A percentile compares a stretch with the other conserved stretches of the same genome.
phyloP scores from a whole-genome alignment of 2,797 vertebrate genomes.

The Heliangelus exortis region DNA sequence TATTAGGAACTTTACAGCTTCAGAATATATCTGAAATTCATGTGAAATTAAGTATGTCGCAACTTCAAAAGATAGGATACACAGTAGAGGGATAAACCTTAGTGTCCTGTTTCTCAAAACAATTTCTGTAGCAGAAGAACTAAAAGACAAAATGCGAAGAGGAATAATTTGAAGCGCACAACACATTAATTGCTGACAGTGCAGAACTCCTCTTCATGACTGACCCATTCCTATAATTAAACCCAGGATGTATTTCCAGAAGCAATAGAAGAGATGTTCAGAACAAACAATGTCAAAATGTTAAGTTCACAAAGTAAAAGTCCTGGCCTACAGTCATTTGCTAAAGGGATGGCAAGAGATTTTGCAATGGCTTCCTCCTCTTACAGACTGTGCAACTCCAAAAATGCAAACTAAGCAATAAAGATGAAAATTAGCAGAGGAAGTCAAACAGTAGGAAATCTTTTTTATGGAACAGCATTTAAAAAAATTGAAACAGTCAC shows the following conservation, averaged over 20 bases:
- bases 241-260: background rate
- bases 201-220: background rate
- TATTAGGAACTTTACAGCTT: background rate
- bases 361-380: slow-evolving; percentile 55
- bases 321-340: background rate
- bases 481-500: slow-evolving; percentile 10
- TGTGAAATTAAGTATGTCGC: background rate
- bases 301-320: slow-evolving; percentile 11
- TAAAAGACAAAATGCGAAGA: background rate
- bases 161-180: background rate
- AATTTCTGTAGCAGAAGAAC: background rate
- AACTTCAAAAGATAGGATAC: background rate
- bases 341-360: slow-evolving; percentile 20
- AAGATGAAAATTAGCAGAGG: slow-evolving; percentile 49
- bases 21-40: background rate
- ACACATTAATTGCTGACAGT: background rate
- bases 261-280: slow-evolving; percentile 12
- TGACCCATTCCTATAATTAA: slow-evolving; percentile 7
- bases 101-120: background rate
- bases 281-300: slow-evolving; percentile 21
- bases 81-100: background rate
- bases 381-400: slow-evolving; percentile 14
- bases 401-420: slow-evolving; percentile 55
- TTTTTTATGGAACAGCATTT: slow-evolving; percentile 26
- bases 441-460: slow-evolving; percentile 44